Percentiles rank a stretch among this genome's conserved stretches.
phyloP scores from a whole-genome alignment of 2,888 invertebrate genomes.

The Poecilus cupreus region DNA sequence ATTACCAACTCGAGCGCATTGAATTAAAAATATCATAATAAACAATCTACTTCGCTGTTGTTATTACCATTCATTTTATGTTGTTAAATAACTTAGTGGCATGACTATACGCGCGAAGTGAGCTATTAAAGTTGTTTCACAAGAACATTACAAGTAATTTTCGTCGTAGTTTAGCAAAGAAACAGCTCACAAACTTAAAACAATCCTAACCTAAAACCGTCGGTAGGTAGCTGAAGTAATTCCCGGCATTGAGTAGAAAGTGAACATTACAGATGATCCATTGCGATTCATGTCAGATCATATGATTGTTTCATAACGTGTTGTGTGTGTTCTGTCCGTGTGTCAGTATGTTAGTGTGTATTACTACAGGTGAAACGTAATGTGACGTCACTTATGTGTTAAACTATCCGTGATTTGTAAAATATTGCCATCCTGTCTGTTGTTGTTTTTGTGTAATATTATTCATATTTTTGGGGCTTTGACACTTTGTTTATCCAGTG shows the following conservation, averaged over 20 bases:
- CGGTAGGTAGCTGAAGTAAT: not conserved
- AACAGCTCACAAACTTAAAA: not conserved
- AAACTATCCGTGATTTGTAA: slow-evolving; percentile 43
- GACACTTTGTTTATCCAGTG: slow-evolving; percentile 36
- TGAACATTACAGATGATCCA: slow-evolving; percentile 3
- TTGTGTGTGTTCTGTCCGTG: slow-evolving; percentile 18
- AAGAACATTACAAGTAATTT: slow-evolving; percentile 33
- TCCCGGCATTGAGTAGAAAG: not conserved
- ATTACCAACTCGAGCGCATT: not conserved
- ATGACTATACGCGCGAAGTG: not conserved
- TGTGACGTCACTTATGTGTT: slow-evolving; percentile 48
- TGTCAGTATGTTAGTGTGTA: slow-evolving; percentile 17
- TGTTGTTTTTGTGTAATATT: slow-evolving; percentile 49
- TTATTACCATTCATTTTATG: not conserved
- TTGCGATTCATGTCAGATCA: slow-evolving; percentile 16
- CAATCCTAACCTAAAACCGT: slow-evolving; percentile 5
- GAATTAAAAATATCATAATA: slow-evolving; percentile 35
- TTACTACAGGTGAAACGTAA: slow-evolving; percentile 41
- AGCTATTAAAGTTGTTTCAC: slow-evolving; percentile 27
- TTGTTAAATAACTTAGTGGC: not conserved
- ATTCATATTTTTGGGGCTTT: slow-evolving; percentile 50
- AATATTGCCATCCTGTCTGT: slow-evolving; percentile 49
- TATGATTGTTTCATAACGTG: slow-evolving; percentile 43
- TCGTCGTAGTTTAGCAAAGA: not conserved
- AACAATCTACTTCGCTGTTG: not conserved